Conservation (phyloP, 1,140 invertebrate species). For the Zaprionus gabonicus region DNA sequence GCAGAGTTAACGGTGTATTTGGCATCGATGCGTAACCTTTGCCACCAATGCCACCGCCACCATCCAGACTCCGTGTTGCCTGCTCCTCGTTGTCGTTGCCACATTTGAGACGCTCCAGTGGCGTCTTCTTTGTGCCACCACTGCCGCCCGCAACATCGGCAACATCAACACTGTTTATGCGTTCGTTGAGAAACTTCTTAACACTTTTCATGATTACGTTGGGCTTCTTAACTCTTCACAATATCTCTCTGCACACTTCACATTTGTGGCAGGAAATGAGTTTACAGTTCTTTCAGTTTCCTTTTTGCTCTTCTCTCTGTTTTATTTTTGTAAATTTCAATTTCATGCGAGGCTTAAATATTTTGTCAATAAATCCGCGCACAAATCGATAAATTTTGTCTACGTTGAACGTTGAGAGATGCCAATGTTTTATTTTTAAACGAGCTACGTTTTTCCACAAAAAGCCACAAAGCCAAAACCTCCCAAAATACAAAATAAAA, state of each 20-base stretch:
- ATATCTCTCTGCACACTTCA: background rate
- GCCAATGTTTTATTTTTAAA: constrained; percentile 48
- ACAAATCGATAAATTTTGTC: constrained; percentile 45
- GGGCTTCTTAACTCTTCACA: background rate
- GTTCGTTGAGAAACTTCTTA: constrained; percentile 81
- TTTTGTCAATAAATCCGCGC: constrained; percentile 46
- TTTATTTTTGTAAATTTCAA: constrained; percentile 8
- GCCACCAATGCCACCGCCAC: background rate
- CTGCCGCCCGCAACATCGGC: constrained; percentile 47
- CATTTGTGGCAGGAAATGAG: background rate
- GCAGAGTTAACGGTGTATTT: constrained; percentile 63
- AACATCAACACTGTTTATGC: constrained; percentile 77
- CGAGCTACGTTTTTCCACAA: constrained; percentile 9
- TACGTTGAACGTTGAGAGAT: constrained; percentile 1
- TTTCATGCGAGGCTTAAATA: constrained; percentile 7
- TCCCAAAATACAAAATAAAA: background rate
- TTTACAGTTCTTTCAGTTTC: background rate
- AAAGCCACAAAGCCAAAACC: constrained; percentile 22
- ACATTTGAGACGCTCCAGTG: constrained; percentile 64
- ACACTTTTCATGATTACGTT: constrained; percentile 75
- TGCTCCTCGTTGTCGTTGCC: constrained; percentile 9
- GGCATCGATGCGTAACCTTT: constrained; percentile 54
- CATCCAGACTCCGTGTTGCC: constrained; percentile 15
- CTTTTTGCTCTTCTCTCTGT: background rate
- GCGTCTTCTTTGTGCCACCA: constrained; percentile 40